A percentile compares a stretch with the other conserved stretches of the same genome.
These are phyloP conservation scores for Xestoiulus laeticollis DNA, from an alignment of 2,888 invertebrate genomes.

Conservation along the genomic window DNA sequence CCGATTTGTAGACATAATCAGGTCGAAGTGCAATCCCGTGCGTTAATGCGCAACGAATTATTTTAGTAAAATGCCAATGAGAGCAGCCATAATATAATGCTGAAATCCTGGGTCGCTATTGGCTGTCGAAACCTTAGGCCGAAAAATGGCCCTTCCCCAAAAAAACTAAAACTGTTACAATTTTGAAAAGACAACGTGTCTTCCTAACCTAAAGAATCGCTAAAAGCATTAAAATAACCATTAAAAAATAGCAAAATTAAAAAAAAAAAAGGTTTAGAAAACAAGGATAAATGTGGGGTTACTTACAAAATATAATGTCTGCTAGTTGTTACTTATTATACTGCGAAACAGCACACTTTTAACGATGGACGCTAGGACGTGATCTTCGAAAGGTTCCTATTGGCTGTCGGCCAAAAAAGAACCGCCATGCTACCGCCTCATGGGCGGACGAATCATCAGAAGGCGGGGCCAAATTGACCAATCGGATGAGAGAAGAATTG, in stretches of 20 bases:
- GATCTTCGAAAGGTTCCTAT: not conserved
- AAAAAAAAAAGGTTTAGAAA: not conserved
- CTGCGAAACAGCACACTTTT: not conserved
- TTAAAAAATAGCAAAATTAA: not conserved
- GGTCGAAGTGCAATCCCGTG: not conserved
- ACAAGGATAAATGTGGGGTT: not conserved
- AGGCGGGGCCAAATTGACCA: not conserved
- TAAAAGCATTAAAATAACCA: not conserved
- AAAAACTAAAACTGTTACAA: not conserved
- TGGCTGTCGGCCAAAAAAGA: not conserved
- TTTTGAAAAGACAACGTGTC: not conserved
- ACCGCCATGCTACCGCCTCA: not conserved
- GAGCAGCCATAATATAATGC: not conserved
- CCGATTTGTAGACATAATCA: not conserved
- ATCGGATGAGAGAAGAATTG: not conserved
- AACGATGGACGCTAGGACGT: not conserved
- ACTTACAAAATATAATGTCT: slow-evolving; percentile 33
- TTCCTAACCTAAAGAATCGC: not conserved
- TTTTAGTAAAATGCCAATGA: not conserved
- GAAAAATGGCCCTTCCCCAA: not conserved
- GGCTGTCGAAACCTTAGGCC: not conserved
- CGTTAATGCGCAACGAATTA: not conserved
- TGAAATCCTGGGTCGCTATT: not conserved
- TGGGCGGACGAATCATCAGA: not conserved
- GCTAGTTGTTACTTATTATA: not conserved